These are phyloP conservation scores for Semaprochilodus insignis DNA, from an alignment of 2,797 vertebrate species.

Conservation along the genomic window DNA sequence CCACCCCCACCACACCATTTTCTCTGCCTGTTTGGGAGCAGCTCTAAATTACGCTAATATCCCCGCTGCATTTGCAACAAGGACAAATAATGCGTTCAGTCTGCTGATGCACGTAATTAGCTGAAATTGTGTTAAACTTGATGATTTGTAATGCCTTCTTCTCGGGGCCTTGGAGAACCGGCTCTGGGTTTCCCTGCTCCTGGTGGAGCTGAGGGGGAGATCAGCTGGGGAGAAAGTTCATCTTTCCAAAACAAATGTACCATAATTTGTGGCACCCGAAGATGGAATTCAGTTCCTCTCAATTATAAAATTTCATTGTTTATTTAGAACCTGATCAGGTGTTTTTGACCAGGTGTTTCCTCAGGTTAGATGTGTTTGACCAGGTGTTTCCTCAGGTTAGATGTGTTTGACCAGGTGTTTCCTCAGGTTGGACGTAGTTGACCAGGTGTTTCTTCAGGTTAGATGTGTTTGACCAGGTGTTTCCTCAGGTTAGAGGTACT, in stretches of 20 bases:
- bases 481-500: too few relatives aligned
- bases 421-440: too few relatives aligned
- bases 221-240: not conserved
- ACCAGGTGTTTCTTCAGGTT: too few relatives aligned
- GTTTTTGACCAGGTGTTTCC: too few relatives aligned
- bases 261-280: not conserved
- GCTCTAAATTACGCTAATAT: slow-evolving; percentile 49
- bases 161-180: slow-evolving; percentile 15
- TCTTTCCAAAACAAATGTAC: not conserved
- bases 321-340: too few relatives aligned
- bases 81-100: slow-evolving; percentile 44
- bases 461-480: too few relatives aligned
- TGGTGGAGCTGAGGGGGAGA: not conserved
- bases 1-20: not conserved
- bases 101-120: slow-evolving; percentile 56
- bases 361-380: too few relatives aligned
- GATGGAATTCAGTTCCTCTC: not conserved
- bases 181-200: slow-evolving; percentile 3
- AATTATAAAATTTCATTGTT: too few relatives aligned
- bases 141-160: slow-evolving; percentile 35
- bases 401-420: too few relatives aligned
- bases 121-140: slow-evolving; percentile 52
- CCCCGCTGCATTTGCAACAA: slow-evolving; percentile 33
- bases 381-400: too few relatives aligned
- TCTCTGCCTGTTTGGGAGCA: slow-evolving; percentile 22